Base-by-base conservation (phyloP, 2,797 vertebrate species). In the Brachyalestes nurse region DNA sequence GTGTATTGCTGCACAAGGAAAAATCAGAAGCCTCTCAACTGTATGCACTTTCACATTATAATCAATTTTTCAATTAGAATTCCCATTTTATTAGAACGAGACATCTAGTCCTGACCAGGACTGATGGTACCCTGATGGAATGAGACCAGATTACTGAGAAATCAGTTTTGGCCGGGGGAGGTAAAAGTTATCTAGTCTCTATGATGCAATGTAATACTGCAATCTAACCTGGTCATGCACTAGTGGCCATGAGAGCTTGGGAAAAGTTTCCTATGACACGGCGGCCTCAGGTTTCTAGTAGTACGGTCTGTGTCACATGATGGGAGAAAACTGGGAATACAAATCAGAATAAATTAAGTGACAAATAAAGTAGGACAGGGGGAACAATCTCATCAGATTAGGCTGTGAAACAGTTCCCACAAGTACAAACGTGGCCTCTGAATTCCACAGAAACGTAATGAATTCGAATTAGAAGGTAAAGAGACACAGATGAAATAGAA, bases 401-500 rank as follows among this genome's bases (percentile, higher is more conserved):
- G 57, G 60, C 25, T 16, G 23, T 4, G 13, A 19, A 16, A 38
- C 28, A 17, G 28, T 19, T 40, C 14, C 62, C 25, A 19, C 62
- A 45, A 19, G 13, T 17, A 17, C 40, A 53, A 49, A 72, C 4
- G 40, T 51, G 8, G 23, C 34, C 57, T 6, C 25, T 21, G 60
- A 72, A 83, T 70, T 70, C 77, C 62, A 45, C 28, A 23, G 38
- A 75, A 72, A 28, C 45, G 0, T 47, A 47, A 47, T 8, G 45
- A 47, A 47, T 34, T 34, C 2, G 34, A 47, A 47, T 47, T 1
- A 47, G 12, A 47, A 47, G 45, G 45, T 21, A 9, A 23, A 74
- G 51, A 53, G 64, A 74, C 38, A 23, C 64, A 67, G 25, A 74
- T 38, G 13, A 73, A 67, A 78, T 58, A 42, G 65, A 45, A 57